Base-by-base conservation (phyloP, 1,140 invertebrate genomes). In the Choristoneura fumiferana region DNA sequence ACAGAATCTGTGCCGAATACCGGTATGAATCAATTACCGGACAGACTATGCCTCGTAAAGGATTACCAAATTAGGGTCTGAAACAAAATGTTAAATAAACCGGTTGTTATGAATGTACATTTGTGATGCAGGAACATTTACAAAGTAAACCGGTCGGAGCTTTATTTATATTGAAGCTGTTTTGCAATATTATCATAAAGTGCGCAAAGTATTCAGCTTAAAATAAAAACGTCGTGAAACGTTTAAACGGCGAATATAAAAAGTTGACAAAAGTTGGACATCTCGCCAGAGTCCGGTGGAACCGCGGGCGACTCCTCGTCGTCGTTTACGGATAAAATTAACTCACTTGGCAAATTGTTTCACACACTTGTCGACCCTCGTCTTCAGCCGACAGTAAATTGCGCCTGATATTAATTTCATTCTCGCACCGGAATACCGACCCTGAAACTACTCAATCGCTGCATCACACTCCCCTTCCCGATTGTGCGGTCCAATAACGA, bases 301-400 rank as follows among this genome's bases (percentile, higher is more conserved):
- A 13, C 43, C 14, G 22, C 43, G 4, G 0, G 22, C 43, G 9
- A 1, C 22, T 29, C 22, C n/a, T 22, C 54, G 34, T 3, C 33
- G 37, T 54, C 49, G 34, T 59, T 57, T 59, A 54, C 33, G 53
- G 57, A 58, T 53, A 58, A 60, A 67, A 62, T 76, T 63, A 67
- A 71, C 62, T 72, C 66, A 70, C 70, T 68, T 71, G 68, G 73
- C 69, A 74, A 76, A 78, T 76, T 76, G 76, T 78, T 76, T 77
- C 69, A 76, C 68, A 73, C 72, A 73, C 67, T 75, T 72, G 72
- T 71, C 69, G 58, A 79, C 76, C 76, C 72, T 77, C 63, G 67
- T 78, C 75, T 70, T 18, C 22, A 15, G 58, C 22, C 12, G 35
- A 69, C 53, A 58, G 66, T 63, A 71, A 75, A 68, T 63, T 75